Percentiles rank a stretch among this genome's conserved stretches.
Conservation (phyloP, 1,140 invertebrate species). For the Sarcophaga peregrina region DNA sequence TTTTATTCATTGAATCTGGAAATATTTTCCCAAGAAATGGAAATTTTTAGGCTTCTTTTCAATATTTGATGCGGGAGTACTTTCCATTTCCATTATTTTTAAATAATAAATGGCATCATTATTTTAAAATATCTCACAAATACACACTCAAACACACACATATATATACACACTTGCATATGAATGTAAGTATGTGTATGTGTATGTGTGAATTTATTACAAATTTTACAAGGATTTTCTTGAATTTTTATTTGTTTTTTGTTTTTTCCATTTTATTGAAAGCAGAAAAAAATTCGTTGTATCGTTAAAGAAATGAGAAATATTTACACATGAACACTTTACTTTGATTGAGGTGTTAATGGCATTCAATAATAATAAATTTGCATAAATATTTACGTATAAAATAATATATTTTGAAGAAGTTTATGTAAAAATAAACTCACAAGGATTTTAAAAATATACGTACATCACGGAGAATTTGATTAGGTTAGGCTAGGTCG, state of each 20-base stretch:
- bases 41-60: neutral
- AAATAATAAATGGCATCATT: conserved; percentile 19
- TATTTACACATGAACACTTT: conserved; percentile 25
- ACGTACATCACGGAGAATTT: too few relatives aligned
- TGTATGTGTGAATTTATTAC: neutral
- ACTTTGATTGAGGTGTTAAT: conserved; percentile 27
- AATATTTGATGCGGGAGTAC: conserved; percentile 2
- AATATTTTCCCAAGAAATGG: too few relatives aligned
- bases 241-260: too few relatives aligned
- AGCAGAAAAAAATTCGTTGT: neutral
- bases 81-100: neutral
- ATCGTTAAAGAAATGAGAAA: neutral
- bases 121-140: neutral
- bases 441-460: too few relatives aligned
- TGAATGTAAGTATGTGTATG: neutral
- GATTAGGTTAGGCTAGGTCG: too few relatives aligned
- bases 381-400: neutral
- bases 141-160: neutral
- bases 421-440: too few relatives aligned
- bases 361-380: conserved; percentile 23
- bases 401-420: too few relatives aligned
- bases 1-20: too few relatives aligned
- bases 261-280: too few relatives aligned
- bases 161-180: neutral
- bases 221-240: neutral